Percentiles rank a stretch among this genome's conserved stretches.
Conservation (phyloP, 2,113 vertebrate genomes). For the Chaetodon auriga region DNA sequence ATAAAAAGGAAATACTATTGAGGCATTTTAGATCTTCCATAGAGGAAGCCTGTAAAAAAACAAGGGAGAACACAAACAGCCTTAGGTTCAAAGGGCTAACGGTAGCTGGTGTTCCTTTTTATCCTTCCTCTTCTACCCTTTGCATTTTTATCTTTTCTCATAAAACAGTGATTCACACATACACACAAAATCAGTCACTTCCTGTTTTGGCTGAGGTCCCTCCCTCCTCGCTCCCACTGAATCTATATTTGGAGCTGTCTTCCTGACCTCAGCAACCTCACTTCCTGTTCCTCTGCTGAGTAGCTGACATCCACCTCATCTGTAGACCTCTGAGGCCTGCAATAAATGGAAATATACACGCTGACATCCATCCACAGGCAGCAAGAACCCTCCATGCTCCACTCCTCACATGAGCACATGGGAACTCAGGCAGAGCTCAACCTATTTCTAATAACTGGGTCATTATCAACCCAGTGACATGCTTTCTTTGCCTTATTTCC, state of each 20-base stretch:
- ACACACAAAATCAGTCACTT: conserved; percentile 43
- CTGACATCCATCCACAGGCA: background rate
- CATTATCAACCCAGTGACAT: conserved; percentile 54
- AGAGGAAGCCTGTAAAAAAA: background rate
- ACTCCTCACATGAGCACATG: background rate
- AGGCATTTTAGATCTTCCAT: background rate
- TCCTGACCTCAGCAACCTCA: conserved; percentile 71
- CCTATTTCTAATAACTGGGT: conserved; percentile 68
- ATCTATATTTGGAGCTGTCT: conserved; percentile 79
- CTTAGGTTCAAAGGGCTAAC: background rate
- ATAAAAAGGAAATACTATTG: background rate
- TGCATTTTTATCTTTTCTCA: conserved; percentile 7
- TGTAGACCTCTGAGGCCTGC: conserved; percentile 54
- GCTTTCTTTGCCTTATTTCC: conserved; percentile 9
- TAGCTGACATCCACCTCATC: conserved; percentile 52
- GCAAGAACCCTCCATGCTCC: background rate
- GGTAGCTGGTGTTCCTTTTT: background rate
- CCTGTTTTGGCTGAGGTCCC: conserved; percentile 63
- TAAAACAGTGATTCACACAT: conserved; percentile 23
- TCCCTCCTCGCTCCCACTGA: conserved; percentile 41
- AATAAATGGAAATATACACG: conserved; percentile 25
- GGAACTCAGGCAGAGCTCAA: conserved; percentile 26
- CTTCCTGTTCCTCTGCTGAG: conserved; percentile 78
- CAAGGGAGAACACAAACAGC: background rate
- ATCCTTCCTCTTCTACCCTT: background rate